Base-by-base conservation (phyloP, 2,113 vertebrate species). In the Axis porcinus region DNA sequence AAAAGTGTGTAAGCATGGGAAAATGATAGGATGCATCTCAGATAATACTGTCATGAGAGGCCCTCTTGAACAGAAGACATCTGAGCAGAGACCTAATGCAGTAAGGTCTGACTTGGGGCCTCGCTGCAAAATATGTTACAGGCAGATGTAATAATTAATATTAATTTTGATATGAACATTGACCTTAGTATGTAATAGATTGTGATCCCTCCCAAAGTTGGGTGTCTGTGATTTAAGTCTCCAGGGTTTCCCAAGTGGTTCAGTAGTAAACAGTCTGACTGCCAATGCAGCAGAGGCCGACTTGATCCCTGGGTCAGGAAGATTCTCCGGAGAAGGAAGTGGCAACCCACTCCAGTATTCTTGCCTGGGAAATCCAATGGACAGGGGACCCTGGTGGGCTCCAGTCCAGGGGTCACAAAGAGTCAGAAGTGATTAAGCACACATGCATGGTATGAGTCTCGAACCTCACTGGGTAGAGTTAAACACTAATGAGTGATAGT, bases 121-220 rank as follows among this genome's bases (percentile, higher is more conserved):
- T 91, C 70, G 8, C 19, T 7, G 43, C 36, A 55, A 76, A 79
- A 23, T 14, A 47, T 1, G 7, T 23, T 55, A 28, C 30, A 89
- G 50, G 74, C 50, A 84, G 74, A 87, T 25, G 36, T 36, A 90
- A 87, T 2, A 47, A 60, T 58, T 70, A 52, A 36, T 15, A 84
- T 28, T 78, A 52, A 27, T 90, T 86, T 86, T 87, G 55, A 85
- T 40, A 70, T 25, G 57, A 92, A 91, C 36, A 15, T 33, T 84
- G 43, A 87, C 55, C 21, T 84, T 13, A 79, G 27, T 14, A 86
- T 43, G 47, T 27, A 79, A 50, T 67, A n/a, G 5, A n/a, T 1
- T 84, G 27, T 45, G 50, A 94, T 88, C 74, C 57, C 52, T 81
- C 94, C 50, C 30, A 83, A 95, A 90, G 92, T 82, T 52, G 54